Conservation (phyloP, 2,888 invertebrate genomes). For the Spisula solida region DNA sequence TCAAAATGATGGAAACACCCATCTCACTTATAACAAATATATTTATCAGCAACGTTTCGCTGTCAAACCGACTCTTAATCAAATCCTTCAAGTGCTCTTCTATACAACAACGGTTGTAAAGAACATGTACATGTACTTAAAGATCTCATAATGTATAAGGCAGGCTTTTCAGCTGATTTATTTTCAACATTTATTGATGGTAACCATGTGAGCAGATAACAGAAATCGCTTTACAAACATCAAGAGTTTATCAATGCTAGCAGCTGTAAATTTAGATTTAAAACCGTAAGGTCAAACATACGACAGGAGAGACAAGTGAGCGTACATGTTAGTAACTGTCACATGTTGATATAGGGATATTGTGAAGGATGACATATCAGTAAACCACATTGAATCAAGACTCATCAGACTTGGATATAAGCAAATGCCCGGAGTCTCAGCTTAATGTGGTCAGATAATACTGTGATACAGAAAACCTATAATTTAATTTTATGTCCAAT, state of each 20-base stretch:
- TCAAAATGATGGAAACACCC: constrained; percentile 7
- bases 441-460: too few relatives aligned
- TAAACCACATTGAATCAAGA: too few relatives aligned
- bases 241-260: constrained; percentile 35
- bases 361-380: too few relatives aligned
- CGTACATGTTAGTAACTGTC: not conserved
- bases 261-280: constrained; percentile 45
- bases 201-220: constrained; percentile 51
- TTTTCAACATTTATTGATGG: constrained; percentile 40
- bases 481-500: too few relatives aligned
- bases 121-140: constrained; percentile 27
- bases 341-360: constrained; percentile 10
- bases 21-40: not conserved
- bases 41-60: constrained; percentile 1
- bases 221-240: constrained; percentile 47
- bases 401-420: too few relatives aligned
- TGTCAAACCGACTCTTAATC: constrained; percentile 20
- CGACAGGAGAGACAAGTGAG: not conserved
- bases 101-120: not conserved
- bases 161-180: constrained; percentile 32
- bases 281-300: constrained; percentile 10
- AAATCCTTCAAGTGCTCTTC: constrained; percentile 18
- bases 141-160: constrained; percentile 22
- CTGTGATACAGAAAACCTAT: too few relatives aligned
- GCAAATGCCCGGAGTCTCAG: too few relatives aligned